Evolutionary conservation across 1,140 invertebrate genomes (phyloP).

Genomic region (Drosophila lacteicornis): DNA sequence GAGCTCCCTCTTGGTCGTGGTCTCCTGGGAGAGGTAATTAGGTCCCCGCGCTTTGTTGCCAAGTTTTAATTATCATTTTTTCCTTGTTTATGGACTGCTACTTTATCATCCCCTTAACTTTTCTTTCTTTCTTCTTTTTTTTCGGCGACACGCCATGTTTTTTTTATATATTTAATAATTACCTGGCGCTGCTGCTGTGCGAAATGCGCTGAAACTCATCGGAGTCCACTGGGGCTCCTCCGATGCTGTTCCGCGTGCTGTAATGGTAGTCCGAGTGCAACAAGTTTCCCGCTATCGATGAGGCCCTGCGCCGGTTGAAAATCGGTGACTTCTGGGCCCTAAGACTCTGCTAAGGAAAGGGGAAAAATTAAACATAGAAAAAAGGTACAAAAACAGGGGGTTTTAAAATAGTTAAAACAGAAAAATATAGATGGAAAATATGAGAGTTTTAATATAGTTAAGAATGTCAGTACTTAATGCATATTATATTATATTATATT

Average conservation of each 20-base stretch:
- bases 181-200: slow-evolving; percentile 59
- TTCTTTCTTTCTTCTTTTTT: neutral
- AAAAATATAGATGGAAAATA: too few relatives aligned
- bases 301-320: slow-evolving; percentile 66
- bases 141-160: too few relatives aligned
- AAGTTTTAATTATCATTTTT: slow-evolving; percentile 35
- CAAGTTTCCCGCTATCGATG: slow-evolving; percentile 72
- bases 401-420: too few relatives aligned
- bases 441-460: too few relatives aligned
- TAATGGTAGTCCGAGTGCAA: slow-evolving; percentile 49
- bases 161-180: neutral
- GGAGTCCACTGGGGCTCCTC: slow-evolving; percentile 17
- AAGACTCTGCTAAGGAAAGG: slow-evolving; percentile 47
- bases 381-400: too few relatives aligned
- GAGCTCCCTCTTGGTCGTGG: neutral
- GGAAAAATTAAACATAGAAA: neutral
- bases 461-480: too few relatives aligned
- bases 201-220: slow-evolving; percentile 46
- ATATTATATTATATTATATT: too few relatives aligned
- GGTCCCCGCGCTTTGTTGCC: slow-evolving; percentile 14
- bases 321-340: slow-evolving; percentile 71
- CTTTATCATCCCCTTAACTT: slow-evolving; percentile 4
- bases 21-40: slow-evolving; percentile 35
- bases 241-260: slow-evolving; percentile 51
- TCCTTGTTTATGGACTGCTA: slow-evolving; percentile 15